Conservation (phyloP, 2,888 invertebrate genomes). For the Nephrotoma appendiculata region DNA sequence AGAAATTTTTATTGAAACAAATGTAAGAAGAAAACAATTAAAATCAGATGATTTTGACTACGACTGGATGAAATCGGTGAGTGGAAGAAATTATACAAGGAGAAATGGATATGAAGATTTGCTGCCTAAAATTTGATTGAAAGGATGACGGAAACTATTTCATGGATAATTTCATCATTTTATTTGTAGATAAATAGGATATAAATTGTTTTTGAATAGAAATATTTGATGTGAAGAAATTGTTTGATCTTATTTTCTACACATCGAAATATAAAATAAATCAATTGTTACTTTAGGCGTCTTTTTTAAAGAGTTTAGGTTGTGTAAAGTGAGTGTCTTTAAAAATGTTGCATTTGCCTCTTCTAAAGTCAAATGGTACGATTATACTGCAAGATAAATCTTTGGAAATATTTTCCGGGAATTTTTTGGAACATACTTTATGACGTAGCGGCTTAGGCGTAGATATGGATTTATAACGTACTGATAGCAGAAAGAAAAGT, state of each 20-base stretch:
- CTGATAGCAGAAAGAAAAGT: too few species aligned
- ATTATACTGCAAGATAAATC: too few species aligned
- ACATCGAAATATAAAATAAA: too few species aligned
- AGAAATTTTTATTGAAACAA: background rate
- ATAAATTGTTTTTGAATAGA: background rate
- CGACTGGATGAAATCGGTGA: background rate
- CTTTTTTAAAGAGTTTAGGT: too few species aligned
- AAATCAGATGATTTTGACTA: background rate
- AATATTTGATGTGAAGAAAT: background rate
- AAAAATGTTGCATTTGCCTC: too few species aligned
- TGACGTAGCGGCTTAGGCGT: too few species aligned
- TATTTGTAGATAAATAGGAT: background rate
- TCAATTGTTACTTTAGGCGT: too few species aligned
- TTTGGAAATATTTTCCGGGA: too few species aligned
- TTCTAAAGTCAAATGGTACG: too few species aligned
- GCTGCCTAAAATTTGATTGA: background rate
- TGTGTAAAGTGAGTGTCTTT: too few species aligned
- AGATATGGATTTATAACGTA: too few species aligned
- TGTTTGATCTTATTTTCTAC: background rate
- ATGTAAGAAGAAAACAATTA: background rate
- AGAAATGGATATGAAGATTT: background rate
- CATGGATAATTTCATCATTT: background rate
- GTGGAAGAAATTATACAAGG: background rate
- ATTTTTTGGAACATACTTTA: too few species aligned
- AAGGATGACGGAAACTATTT: conserved; percentile 1